Evolutionary conservation across 2,113 vertebrate genomes (phyloP).

Genomic region (Oreochromis niloticus): DNA sequence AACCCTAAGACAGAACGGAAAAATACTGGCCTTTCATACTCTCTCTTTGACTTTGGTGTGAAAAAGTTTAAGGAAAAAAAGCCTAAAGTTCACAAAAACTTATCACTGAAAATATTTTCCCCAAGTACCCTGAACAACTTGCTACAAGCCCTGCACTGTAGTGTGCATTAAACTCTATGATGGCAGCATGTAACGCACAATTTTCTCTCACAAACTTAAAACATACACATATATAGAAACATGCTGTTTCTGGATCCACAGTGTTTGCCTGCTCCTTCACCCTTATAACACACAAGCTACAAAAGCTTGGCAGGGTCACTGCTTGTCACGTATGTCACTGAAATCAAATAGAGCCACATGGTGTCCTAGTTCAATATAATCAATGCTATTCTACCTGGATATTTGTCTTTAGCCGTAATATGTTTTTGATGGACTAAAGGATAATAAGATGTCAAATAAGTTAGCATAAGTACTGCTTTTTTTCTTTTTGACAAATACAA

Average conservation of each 20-base stretch:
- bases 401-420: background rate
- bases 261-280: background rate
- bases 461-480: background rate
- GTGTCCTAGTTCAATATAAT: background rate
- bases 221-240: background rate
- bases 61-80: background rate
- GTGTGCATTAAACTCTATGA: background rate
- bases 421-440: background rate
- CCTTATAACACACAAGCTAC: background rate
- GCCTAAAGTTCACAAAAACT: background rate
- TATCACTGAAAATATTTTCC: background rate
- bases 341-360: background rate
- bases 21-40: background rate
- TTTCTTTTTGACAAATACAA: background rate
- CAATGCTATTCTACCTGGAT: background rate
- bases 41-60: background rate
- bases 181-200: background rate
- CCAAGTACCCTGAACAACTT: background rate
- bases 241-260: background rate
- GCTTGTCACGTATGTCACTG: background rate
- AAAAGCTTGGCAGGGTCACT: background rate
- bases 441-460: background rate
- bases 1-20: conserved; percentile 19
- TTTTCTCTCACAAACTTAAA: background rate
- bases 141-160: background rate